Percentiles rank a stretch among this genome's conserved stretches.
phyloP scores from a whole-genome alignment of 2,888 invertebrate genomes.

The Mesochorus sp. region DNA sequence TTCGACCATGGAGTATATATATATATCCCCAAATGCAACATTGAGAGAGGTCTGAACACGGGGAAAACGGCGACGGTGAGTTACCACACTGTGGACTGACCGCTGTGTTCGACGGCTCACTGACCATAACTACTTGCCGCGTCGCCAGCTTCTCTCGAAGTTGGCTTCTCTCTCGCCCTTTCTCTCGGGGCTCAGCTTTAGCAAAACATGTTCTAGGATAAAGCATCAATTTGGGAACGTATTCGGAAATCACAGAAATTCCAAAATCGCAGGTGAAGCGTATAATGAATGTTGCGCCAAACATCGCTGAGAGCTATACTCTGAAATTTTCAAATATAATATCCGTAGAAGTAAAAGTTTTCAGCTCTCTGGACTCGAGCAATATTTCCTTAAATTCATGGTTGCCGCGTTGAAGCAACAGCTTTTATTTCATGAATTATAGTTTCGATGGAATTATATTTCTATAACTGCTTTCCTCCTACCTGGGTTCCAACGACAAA shows the following conservation, averaged over 20 bases:
- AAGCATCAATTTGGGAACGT: conserved; percentile 16
- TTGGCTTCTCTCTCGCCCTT: background rate
- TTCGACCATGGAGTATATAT: conserved; percentile 19
- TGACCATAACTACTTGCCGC: conserved; percentile 46
- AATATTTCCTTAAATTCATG: conserved; percentile 12
- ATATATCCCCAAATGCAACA: background rate
- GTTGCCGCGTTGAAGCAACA: conserved; percentile 14
- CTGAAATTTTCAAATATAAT: background rate
- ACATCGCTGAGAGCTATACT: background rate
- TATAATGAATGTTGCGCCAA: background rate
- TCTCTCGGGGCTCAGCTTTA: background rate
- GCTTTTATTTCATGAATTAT: conserved; percentile 9
- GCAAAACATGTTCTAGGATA: background rate
- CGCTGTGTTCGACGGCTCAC: conserved; percentile 22
- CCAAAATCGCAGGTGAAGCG: background rate
- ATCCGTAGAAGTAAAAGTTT: background rate
- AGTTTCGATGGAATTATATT: background rate
- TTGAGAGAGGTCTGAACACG: background rate
- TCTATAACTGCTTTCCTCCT: background rate
- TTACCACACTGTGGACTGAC: conserved; percentile 21
- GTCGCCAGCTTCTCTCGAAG: conserved; percentile 18
- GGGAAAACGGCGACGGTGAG: conserved; percentile 12
- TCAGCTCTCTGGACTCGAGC: background rate
- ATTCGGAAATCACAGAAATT: background rate
- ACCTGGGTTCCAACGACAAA: background rate